Evolutionary conservation across 2,113 vertebrate genomes (phyloP).

Genomic region (Leucosticte australis): DNA sequence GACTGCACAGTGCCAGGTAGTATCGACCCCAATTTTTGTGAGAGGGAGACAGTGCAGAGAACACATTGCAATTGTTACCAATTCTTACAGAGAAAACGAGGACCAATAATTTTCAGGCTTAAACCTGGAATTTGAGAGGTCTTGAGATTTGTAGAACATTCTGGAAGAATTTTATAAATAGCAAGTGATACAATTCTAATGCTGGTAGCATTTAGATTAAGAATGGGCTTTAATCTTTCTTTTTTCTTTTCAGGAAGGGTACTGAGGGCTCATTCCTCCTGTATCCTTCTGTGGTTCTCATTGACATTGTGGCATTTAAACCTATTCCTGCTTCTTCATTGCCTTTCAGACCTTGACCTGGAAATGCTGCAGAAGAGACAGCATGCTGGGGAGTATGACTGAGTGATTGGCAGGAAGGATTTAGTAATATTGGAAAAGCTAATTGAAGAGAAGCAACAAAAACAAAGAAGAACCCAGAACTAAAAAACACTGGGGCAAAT

Average conservation of each 20-base stretch:
- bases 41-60: neutral
- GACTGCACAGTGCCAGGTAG: neutral
- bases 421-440: neutral
- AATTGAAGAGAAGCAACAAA: neutral
- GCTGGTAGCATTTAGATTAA: neutral
- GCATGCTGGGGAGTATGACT: neutral
- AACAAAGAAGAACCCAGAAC: neutral
- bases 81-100: neutral
- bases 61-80: rapidly evolving
- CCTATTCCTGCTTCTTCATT: neutral
- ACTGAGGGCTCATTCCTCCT: neutral
- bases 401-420: neutral
- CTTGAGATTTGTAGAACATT: neutral
- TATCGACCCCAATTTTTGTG: neutral
- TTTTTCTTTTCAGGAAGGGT: neutral
- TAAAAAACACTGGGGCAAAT: neutral
- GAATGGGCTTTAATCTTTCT: neutral
- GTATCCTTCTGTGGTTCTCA: neutral
- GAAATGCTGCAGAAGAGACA: neutral
- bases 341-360: neutral
- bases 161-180: neutral
- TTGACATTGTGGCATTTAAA: neutral
- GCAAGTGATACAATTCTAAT: neutral
- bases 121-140: neutral
- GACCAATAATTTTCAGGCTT: neutral